Conservation (phyloP, 2,113 vertebrate genomes). For the human (Homo sapiens) region GRCh38 chr19:27938501-27939000, state of each 20-base stretch:
- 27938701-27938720: slow-evolving; percentile 10
- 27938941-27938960: neutral
- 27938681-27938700: slow-evolving; percentile 1
- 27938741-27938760: neutral
- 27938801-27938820: neutral
- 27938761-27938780: neutral
- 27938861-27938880: neutral
- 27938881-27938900: neutral
- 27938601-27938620: neutral
- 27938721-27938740: neutral
- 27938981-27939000: too few relatives aligned
- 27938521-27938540: neutral
- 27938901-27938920: neutral
- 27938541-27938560: neutral
- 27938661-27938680: neutral
- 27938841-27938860: slow-evolving; percentile 10
- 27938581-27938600: neutral
- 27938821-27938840: neutral
- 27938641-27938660: neutral
- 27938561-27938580: neutral
- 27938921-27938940: neutral
- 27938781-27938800: neutral
- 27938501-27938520: slow-evolving; percentile 34
- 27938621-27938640: neutral
- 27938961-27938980: too few relatives aligned